phyloP scores from a whole-genome alignment of 2,113 vertebrate genomes.

The Poecile atricapillus region DNA sequence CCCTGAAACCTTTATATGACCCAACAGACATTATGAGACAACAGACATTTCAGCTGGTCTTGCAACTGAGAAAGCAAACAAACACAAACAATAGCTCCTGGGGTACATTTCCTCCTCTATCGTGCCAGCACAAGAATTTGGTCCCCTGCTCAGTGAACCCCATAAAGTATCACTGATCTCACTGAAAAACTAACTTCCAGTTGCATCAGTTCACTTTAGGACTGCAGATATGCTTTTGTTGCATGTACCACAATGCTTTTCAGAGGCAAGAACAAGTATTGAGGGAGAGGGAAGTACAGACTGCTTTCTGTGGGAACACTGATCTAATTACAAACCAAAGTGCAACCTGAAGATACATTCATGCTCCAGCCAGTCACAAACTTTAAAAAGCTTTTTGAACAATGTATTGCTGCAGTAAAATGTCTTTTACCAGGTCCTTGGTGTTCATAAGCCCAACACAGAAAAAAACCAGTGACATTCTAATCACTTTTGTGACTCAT shows the following conservation, averaged over 20 bases:
- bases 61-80: not conserved
- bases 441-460: not conserved
- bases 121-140: not conserved
- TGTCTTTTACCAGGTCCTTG: not conserved
- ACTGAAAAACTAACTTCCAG: not conserved
- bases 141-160: not conserved
- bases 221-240: not conserved
- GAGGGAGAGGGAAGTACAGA: not conserved
- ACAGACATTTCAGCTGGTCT: not conserved
- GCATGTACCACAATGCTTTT: not conserved
- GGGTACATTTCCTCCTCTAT: not conserved
- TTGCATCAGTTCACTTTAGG: not conserved
- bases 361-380: not conserved
- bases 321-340: not conserved
- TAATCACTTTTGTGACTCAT: not conserved
- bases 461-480: not conserved
- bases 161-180: not conserved
- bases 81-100: not conserved
- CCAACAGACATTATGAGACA: not conserved
- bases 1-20: not conserved
- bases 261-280: not conserved
- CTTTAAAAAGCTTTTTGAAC: not conserved
- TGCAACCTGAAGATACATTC: not conserved
- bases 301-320: not conserved
- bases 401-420: not conserved